These are phyloP conservation scores for Drosophila mojavensis DNA, from an alignment of 1,140 invertebrate species.

Conservation along the genomic window DNA sequence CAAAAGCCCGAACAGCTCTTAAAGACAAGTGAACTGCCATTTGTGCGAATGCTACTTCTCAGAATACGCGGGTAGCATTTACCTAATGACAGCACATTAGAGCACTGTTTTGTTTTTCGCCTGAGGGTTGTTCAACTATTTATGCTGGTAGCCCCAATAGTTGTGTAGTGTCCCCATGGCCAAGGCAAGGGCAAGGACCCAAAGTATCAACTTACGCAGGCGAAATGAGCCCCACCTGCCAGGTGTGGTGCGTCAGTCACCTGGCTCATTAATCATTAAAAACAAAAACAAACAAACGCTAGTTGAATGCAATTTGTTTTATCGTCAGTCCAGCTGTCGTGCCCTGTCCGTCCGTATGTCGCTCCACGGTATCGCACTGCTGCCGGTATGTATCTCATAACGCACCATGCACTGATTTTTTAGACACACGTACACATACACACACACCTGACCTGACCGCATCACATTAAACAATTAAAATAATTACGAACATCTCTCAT, in stretches of 20 bases:
- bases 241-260: slow-evolving; percentile 32
- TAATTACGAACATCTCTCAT: slow-evolving; percentile 76
- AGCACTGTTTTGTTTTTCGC: slow-evolving; percentile 24
- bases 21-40: neutral
- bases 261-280: slow-evolving; percentile 75
- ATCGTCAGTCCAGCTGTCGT: slow-evolving; percentile 47
- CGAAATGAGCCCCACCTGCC: slow-evolving; percentile 11
- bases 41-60: neutral
- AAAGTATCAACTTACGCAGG: slow-evolving; percentile 67
- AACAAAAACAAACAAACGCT: slow-evolving; percentile 57
- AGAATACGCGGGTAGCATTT: slow-evolving; percentile 18
- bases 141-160: slow-evolving; percentile 53
- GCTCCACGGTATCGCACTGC: neutral
- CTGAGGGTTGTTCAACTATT: slow-evolving; percentile 61
- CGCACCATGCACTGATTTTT: slow-evolving; percentile 58
- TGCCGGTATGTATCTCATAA: slow-evolving; percentile 25
- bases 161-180: neutral
- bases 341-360: too few species aligned
- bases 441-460: slow-evolving; percentile 63
- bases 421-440: slow-evolving; percentile 15
- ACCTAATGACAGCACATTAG: slow-evolving; percentile 67
- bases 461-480: slow-evolving; percentile 84
- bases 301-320: slow-evolving; percentile 71
- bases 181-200: slow-evolving; percentile 30
- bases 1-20: neutral